These are phyloP conservation scores for Sebastiscus tertius DNA, from an alignment of 2,797 vertebrate species.

Conservation along the genomic window DNA sequence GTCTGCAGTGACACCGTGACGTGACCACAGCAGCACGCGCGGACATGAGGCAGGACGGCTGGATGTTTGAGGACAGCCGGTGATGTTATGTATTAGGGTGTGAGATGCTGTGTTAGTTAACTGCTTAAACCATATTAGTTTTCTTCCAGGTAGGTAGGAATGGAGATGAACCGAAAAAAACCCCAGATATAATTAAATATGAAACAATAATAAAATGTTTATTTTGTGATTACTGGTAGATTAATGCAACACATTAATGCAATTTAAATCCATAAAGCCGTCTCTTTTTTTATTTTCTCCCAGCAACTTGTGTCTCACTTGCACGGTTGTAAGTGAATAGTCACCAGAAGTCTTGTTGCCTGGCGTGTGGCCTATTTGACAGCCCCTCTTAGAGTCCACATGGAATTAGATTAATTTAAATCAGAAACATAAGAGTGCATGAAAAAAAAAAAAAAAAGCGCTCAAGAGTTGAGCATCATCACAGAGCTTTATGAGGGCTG, in stretches of 20 bases:
- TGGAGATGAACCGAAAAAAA: neutral
- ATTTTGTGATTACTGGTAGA: neutral
- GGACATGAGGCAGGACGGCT: conserved; percentile 84
- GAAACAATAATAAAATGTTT: neutral
- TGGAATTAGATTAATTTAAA: conserved; percentile 84
- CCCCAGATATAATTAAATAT: neutral
- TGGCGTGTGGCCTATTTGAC: conserved; percentile 76
- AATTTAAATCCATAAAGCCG: conserved; percentile 3
- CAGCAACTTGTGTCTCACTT: conserved; percentile 5
- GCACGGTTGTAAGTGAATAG: conserved; percentile 52
- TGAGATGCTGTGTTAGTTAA: conserved; percentile 29
- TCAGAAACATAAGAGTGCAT: conserved; percentile 48
- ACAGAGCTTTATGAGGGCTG: conserved; percentile 79
- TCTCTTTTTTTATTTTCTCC: neutral
- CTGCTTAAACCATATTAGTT: neutral
- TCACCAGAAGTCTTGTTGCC: conserved; percentile 61
- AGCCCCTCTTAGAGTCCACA: conserved; percentile 71
- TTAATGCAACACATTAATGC: neutral
- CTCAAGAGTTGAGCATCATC: conserved; percentile 80
- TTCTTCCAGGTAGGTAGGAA: neutral
- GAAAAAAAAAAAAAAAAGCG: conserved; percentile 16
- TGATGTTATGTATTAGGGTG: conserved; percentile 80
- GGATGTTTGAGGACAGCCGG: conserved; percentile 71
- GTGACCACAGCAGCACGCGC: conserved; percentile 79
- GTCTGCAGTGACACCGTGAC: conserved; percentile 77